phyloP scores from a whole-genome alignment of 2,113 vertebrate genomes.

The Gulo gulo region DNA sequence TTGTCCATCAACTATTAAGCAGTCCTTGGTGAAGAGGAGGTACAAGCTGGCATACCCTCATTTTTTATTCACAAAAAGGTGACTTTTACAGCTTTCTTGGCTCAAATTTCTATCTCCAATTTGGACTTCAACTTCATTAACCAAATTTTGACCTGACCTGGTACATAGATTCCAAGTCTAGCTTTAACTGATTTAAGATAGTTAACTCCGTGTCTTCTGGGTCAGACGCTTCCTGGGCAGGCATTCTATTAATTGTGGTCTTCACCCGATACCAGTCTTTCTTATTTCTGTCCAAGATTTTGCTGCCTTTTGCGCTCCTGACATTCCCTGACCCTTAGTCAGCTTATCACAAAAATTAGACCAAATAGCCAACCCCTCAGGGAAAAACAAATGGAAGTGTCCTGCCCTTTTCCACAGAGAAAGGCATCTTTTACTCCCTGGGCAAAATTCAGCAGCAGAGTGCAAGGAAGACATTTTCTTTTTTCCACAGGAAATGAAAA shows the following conservation, averaged over 20 bases:
- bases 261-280: background rate
- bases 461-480: constrained; percentile 24
- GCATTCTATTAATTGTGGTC: background rate
- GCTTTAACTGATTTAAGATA: background rate
- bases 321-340: constrained; percentile 47
- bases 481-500: constrained; percentile 50
- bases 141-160: background rate
- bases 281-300: background rate
- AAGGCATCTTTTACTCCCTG: constrained; percentile 24
- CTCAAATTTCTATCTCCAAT: background rate
- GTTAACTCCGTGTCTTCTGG: background rate
- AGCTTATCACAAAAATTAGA: constrained; percentile 64
- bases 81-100: background rate
- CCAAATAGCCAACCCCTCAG: constrained; percentile 15
- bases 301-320: background rate
- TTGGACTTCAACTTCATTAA: constrained; percentile 1
- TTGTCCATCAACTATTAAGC: background rate
- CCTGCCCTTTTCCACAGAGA: constrained; percentile 41
- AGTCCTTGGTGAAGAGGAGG: background rate
- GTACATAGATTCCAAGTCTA: background rate
- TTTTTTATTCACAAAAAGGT: background rate
- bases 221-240: background rate
- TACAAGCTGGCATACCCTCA: fast-evolving
- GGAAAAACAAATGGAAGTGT: constrained; percentile 44
- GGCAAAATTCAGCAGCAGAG: constrained; percentile 46